Evolutionary conservation across 2,113 vertebrate genomes (phyloP).

Genomic region (Bos indicus): DNA sequence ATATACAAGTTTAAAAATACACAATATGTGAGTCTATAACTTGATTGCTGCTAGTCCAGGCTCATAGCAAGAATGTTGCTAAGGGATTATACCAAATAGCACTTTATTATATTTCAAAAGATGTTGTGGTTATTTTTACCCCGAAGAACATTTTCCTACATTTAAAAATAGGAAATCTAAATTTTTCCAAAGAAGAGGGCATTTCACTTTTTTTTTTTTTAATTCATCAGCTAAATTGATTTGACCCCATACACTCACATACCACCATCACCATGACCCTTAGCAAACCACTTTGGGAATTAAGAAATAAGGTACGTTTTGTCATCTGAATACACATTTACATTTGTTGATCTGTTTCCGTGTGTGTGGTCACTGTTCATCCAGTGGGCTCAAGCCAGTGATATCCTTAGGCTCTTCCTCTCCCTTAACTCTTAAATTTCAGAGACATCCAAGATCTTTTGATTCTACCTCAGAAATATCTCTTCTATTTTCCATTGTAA

Average conservation of each 20-base stretch:
- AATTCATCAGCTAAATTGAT: not conserved
- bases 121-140: conserved; percentile 60
- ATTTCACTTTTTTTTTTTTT: not conserved
- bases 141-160: conserved; percentile 51
- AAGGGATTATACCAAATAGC: conserved; percentile 61
- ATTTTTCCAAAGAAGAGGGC: conserved; percentile 14
- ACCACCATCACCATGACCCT: not conserved
- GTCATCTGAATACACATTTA: not conserved
- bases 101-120: conserved; percentile 66
- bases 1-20: conserved; percentile 38
- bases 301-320: not conserved
- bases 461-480: not conserved
- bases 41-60: not conserved
- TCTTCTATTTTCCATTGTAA: not conserved
- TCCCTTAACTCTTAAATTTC: not conserved
- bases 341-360: not conserved
- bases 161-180: conserved; percentile 60
- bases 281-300: not conserved
- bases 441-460: not conserved
- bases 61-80: conserved; percentile 54
- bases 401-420: not conserved
- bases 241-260: not conserved
- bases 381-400: not conserved
- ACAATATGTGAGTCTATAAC: not conserved
- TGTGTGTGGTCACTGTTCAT: not conserved